phyloP scores from a whole-genome alignment of 2,113 vertebrate species.

The Gasterosteus nipponicus region DNA sequence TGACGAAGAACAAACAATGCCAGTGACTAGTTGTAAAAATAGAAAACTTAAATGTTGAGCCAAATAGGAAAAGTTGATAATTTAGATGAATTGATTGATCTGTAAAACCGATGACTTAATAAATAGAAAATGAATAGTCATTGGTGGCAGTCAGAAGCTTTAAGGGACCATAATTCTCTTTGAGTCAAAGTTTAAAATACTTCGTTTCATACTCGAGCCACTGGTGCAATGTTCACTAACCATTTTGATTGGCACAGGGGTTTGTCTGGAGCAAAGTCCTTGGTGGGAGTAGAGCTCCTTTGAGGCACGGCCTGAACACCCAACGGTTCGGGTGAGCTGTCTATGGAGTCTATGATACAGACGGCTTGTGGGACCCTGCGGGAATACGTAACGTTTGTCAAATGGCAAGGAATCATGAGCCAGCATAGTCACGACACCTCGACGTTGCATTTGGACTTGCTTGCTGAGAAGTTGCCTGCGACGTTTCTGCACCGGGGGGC shows the following conservation, averaged over 20 bases:
- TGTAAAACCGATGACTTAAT: background rate
- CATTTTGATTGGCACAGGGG: conserved; percentile 16
- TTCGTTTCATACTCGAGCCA: no score
- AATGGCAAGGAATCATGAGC: background rate
- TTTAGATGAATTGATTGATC: background rate
- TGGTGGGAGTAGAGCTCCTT: conserved; percentile 63
- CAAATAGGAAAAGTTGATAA: background rate
- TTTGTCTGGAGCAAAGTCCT: background rate
- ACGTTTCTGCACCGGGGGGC: conserved; percentile 20
- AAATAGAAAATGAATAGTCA: no score
- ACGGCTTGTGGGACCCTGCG: conserved; percentile 21
- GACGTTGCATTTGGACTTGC: conserved; percentile 23
- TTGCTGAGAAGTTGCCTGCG: background rate
- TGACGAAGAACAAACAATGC: background rate
- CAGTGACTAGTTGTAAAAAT: background rate
- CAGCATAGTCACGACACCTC: background rate
- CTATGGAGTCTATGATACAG: conserved; percentile 14
- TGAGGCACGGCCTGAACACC: background rate
- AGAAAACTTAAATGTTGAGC: background rate
- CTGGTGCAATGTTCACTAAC: conserved; percentile 35
- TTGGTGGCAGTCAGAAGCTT: background rate
- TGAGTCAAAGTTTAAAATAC: background rate
- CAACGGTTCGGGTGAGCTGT: conserved; percentile 1
- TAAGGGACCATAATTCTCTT: background rate
- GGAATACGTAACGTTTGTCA: background rate